Evolutionary conservation across 2,888 invertebrate genomes (phyloP), one percentile per base, ranked within the genome.

Genomic region (Pammene aurita): DNA sequence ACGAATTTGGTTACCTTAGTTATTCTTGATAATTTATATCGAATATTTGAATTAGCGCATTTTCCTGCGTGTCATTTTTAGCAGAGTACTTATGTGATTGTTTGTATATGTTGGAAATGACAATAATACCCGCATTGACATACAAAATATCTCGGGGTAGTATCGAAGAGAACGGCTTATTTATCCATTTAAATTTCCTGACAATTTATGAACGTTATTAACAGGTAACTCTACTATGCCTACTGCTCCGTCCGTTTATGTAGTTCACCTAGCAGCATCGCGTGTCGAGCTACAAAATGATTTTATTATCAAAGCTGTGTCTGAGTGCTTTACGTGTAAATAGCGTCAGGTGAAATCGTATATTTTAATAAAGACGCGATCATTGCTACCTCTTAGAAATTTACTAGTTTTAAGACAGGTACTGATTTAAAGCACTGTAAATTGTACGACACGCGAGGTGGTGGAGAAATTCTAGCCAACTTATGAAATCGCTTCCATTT

Each of bases 341-440:
- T 69, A 65, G 54, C 58, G 14, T 44, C 60, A 60, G 48, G 65
- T 69, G 69, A 69, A 69, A 69, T 60, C 69, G 69, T 69, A 69
- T 65, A 69, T 69, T 69, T 69, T 65, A 69, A 69, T 69, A 69
- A 65, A 69, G 64, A 65, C 55, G 58, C 54, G 60, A 69, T 65
- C 69, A 69, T 69, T 65, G 58, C 64, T 46, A 54, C 65, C 62
- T 69, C 16, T 44, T 11, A 46, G 58, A 54, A 35, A 69, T 65
- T 65, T 60, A 65, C 54, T 54, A n/a, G 41, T 48, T 55, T 64
- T 44, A 41, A 35, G 26, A 38, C 38, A 26, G 58, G 54, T 14
- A 44, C 50, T 42, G 34, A 64, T 44, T 44, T 41, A 54, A 35
- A 64, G 55, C 50, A 16, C 41, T 60, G 14, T 38, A 46, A 50